phyloP scores from a whole-genome alignment of 2,888 invertebrate genomes.

The Liodrosophila aerea region DNA sequence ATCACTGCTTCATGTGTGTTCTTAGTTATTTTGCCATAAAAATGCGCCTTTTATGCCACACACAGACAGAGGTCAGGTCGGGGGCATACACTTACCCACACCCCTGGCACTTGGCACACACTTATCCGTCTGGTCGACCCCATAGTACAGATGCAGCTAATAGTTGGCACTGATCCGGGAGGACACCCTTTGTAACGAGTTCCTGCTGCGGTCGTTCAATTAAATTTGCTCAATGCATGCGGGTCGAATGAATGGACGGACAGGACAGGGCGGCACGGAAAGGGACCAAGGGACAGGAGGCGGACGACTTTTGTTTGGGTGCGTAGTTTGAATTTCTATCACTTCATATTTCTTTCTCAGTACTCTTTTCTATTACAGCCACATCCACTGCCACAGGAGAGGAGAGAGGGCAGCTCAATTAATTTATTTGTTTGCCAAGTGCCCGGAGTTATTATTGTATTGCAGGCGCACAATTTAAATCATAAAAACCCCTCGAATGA shows the following conservation, averaged over 20 bases:
- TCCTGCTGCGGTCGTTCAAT: constrained; percentile 67
- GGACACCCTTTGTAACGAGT: constrained; percentile 24
- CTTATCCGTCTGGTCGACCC: constrained; percentile 16
- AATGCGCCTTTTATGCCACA: constrained; percentile 57
- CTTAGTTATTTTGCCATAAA: constrained; percentile 57
- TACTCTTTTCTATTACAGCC: constrained; percentile 34
- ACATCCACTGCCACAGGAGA: neutral
- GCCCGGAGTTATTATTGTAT: constrained; percentile 68
- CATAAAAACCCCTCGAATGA: constrained; percentile 48
- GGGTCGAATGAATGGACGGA: constrained; percentile 45
- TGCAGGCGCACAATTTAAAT: constrained; percentile 71
- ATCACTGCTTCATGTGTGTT: neutral
- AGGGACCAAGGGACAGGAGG: neutral
- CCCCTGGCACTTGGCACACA: constrained; percentile 6
- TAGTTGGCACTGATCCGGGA: constrained; percentile 53
- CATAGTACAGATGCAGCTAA: constrained; percentile 37
- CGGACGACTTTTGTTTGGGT: constrained; percentile 13
- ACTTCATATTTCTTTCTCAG: constrained; percentile 70
- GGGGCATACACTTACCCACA: constrained; percentile 23
- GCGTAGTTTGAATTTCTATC: constrained; percentile 56
- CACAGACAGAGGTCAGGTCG: constrained; percentile 11
- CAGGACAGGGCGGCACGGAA: neutral
- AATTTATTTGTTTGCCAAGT: constrained; percentile 72
- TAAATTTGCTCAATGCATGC: constrained; percentile 74
- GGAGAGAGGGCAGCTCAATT: constrained; percentile 57